A percentile compares a stretch with the other conserved stretches of the same genome.
Evolutionary conservation across 2,113 vertebrate genomes (phyloP).

Genomic region (Mastomys coucha): DNA sequence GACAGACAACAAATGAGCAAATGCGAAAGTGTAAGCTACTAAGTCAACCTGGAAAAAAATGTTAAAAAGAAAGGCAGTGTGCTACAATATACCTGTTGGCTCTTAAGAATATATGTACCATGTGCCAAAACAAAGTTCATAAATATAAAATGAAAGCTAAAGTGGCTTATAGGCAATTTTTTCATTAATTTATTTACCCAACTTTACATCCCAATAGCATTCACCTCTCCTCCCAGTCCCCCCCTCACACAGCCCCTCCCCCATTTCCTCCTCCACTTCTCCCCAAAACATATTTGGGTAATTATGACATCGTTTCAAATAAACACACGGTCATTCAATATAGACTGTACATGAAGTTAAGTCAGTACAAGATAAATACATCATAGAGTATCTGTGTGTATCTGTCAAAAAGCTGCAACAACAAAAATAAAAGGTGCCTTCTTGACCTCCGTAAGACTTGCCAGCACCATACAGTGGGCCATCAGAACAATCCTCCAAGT

Average conservation of each 20-base stretch:
- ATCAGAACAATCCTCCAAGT: not conserved
- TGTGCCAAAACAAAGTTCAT: conserved; percentile 9
- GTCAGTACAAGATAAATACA: not conserved
- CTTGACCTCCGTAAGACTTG: not conserved
- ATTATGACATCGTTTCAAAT: not conserved
- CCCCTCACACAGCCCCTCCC: not conserved
- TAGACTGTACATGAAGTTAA: not conserved
- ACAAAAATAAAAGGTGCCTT: conserved; percentile 11
- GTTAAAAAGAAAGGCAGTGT: not conserved
- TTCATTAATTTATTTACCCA: not conserved
- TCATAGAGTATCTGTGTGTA: not conserved
- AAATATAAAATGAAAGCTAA: not conserved
- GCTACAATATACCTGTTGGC: not conserved
- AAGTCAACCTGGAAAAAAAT: conserved; percentile 3
- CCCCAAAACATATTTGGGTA: not conserved
- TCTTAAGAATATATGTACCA: not conserved
- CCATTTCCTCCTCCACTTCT: not conserved
- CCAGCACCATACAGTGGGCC: not conserved
- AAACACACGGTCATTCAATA: not conserved
- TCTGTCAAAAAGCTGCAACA: conserved; percentile 34
- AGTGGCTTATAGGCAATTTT: not conserved
- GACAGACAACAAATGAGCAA: not conserved
- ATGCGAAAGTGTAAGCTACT: not conserved
- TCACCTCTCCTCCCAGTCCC: not conserved
- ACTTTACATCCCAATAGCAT: not conserved